Evolutionary conservation across 1,140 invertebrate species (phyloP).

Genomic region (Formica exsecta): DNA sequence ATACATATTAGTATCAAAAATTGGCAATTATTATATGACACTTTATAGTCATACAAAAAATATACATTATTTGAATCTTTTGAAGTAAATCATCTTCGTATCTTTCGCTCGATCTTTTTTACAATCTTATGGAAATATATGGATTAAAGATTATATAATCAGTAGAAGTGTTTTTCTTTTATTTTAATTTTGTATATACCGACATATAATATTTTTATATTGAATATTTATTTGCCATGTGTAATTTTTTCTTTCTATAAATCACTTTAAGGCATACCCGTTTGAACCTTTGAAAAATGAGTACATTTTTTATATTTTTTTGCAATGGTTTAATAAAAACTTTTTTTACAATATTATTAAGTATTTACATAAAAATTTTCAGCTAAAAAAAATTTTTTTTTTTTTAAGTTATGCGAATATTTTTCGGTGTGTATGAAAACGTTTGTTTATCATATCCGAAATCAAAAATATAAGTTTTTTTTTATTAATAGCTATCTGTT

Average conservation of each 20-base stretch:
- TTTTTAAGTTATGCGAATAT: too few species aligned
- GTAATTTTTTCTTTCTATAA: neutral
- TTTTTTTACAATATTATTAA: too few species aligned
- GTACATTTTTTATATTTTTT: too few species aligned
- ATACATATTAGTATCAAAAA: slow-evolving; percentile 51
- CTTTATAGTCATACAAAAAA: slow-evolving; percentile 40
- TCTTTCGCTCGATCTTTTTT: slow-evolving; percentile 31
- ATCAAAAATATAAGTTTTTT: too few species aligned
- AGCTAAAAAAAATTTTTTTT: too few species aligned
- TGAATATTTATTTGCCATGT: neutral
- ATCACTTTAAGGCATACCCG: neutral
- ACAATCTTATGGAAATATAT: neutral
- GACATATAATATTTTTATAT: slow-evolving; percentile 5
- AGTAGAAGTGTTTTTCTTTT: slow-evolving; percentile 12
- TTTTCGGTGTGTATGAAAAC: too few species aligned
- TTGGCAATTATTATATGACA: slow-evolving; percentile 57
- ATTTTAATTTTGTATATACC: neutral
- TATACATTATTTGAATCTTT: slow-evolving; percentile 47
- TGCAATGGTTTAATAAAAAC: too few species aligned
- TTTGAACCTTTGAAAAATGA: too few species aligned
- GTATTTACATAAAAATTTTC: too few species aligned
- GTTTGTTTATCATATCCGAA: too few species aligned
- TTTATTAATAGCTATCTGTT: too few species aligned
- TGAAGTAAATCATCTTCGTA: slow-evolving; percentile 1
- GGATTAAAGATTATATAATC: slow-evolving; percentile 24